Base-by-base conservation (phyloP, 2,113 vertebrate genomes). In the Tragelaphus buxtoni region DNA sequence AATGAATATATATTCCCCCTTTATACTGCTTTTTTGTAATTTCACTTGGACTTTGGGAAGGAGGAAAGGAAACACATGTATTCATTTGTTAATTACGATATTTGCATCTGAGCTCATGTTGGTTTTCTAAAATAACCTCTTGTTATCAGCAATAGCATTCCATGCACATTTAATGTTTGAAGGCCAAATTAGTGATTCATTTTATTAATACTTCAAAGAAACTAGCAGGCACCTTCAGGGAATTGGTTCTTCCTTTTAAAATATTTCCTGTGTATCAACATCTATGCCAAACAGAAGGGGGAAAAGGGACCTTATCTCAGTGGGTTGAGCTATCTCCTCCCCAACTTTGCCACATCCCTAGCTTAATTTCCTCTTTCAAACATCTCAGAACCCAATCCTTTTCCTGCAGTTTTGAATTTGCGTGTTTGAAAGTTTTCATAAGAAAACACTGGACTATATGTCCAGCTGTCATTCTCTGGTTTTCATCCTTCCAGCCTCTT, bases 201-300 rank as follows among this genome's bases (percentile, higher is more conserved):
- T 16, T 28, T 89, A 47, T 81, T 82, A 56, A 84, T 60, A 77
- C 35, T 89, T 69, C 55, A 91, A 80, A 76, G 47, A 76, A 94
- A 91, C 69, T 53, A 93, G 12, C n/a, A 82, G 63, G 20, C 1
- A 86, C 22, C 20, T 63, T 20, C 63, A 58, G 88, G 55, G 35
- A 61, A 3, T 51, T 88, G 60, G 55, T 2, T 82, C 28, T n/a
- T 80, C 35, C 5, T 69, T 83, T 92, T n/a, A 28, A 12, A 51
- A 55, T n/a, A 39, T 18, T 58, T 95, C 45, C 42, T 76, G 2
- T 61, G 9, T 35, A 32, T 88, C 17, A 74, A 5, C 16, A n/a
- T 35, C 11, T 26, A 8, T 55, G 20, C 32, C 69, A 88, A 80
- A 30, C 30, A 14, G 58, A 10, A 60, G 0, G 24, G n/a, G 2